Conservation (phyloP, 2,888 invertebrate species). For the Troides helena region DNA sequence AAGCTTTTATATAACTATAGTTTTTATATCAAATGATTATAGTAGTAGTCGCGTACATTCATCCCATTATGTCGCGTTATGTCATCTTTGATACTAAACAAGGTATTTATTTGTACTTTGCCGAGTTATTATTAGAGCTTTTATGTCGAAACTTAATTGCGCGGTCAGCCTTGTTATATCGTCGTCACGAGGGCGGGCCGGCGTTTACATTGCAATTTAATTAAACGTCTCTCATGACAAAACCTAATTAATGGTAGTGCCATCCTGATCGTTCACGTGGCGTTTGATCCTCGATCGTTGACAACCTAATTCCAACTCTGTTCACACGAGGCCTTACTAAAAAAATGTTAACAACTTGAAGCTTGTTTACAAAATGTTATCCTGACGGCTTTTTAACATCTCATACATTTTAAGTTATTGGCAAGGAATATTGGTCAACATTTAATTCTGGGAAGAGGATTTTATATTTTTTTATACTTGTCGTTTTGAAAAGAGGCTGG, state of each 20-base stretch:
- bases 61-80: background rate
- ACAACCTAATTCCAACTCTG: slow-evolving; percentile 6
- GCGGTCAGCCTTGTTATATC: slow-evolving; percentile 7
- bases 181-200: slow-evolving; percentile 9
- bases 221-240: slow-evolving; percentile 12
- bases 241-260: slow-evolving; percentile 19
- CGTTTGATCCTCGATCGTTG: slow-evolving; percentile 3
- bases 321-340: background rate
- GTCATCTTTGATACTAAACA: background rate
- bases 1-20: no score
- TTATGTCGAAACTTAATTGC: slow-evolving; percentile 12
- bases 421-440: no score
- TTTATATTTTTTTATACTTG: no score
- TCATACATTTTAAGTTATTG: no score
- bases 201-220: slow-evolving; percentile 24
- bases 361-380: no score
- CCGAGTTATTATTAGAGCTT: slow-evolving; percentile 4
- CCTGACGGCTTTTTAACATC: no score
- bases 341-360: background rate
- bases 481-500: no score
- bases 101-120: background rate
- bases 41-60: background rate
- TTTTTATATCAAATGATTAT: no score
- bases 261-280: slow-evolving; percentile 7
- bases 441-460: no score